A percentile compares a stretch with the other conserved stretches of the same genome.
Conservation (phyloP, 2,113 vertebrate genomes). For the Carettochelys insculpta region DNA sequence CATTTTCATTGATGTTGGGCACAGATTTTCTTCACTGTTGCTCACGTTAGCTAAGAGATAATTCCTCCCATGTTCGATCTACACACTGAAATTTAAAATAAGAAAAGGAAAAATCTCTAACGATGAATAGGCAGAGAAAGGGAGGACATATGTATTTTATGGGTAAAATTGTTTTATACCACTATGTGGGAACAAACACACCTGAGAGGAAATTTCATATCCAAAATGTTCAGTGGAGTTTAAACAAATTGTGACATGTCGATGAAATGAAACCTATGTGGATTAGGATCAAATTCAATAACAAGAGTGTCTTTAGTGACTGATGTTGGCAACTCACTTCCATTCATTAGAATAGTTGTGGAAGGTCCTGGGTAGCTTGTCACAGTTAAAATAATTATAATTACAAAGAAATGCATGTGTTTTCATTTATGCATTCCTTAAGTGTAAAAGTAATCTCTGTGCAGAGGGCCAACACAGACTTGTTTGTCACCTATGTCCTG, state of each 20-base stretch:
- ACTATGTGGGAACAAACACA: constrained; percentile 11
- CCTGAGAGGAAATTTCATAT: background rate
- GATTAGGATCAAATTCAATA: background rate
- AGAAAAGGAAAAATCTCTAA: background rate
- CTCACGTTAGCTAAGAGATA: background rate
- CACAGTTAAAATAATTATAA: background rate
- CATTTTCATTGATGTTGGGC: background rate
- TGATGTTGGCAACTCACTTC: background rate
- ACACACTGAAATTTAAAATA: background rate
- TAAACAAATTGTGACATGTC: background rate
- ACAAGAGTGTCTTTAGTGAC: background rate
- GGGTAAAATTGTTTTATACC: background rate
- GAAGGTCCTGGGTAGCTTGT: background rate
- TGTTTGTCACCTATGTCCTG: background rate
- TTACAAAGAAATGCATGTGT: rapidly evolving
- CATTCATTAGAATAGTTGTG: background rate
- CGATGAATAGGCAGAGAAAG: background rate
- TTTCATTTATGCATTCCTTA: background rate
- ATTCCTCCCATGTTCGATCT: background rate
- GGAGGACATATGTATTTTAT: background rate
- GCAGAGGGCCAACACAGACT: background rate
- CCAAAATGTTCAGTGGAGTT: background rate
- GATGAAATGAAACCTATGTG: background rate
- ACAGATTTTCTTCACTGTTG: background rate
- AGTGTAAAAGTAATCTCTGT: background rate